Conservation (phyloP, 2,888 invertebrate genomes). For the Siphlonurus alternatus region DNA sequence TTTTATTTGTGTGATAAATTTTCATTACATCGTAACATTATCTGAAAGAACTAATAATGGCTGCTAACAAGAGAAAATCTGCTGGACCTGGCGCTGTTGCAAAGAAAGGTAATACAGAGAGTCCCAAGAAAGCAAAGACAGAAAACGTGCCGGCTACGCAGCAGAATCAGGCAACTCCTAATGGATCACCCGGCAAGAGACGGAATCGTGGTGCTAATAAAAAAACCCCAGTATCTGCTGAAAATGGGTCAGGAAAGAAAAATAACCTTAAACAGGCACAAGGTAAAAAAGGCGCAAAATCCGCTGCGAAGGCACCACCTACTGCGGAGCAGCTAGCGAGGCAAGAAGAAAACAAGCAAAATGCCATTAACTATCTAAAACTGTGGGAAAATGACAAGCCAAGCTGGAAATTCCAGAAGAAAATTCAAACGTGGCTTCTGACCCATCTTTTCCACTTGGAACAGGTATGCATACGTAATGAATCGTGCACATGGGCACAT, state of each 20-base stretch:
- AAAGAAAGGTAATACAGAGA: neutral
- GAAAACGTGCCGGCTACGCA: neutral
- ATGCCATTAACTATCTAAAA: constrained; percentile 27
- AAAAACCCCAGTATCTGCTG: neutral
- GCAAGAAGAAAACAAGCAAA: constrained; percentile 39
- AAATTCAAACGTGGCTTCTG: constrained; percentile 29
- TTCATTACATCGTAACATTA: neutral
- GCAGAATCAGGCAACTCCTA: neutral
- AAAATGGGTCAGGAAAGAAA: neutral
- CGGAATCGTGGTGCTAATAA: too few relatives aligned
- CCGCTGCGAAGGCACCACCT: neutral
- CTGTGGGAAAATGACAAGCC: constrained; percentile 52
- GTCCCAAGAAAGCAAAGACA: neutral
- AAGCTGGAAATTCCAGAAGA: constrained; percentile 72
- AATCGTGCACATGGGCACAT: constrained; percentile 5
- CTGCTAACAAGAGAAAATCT: neutral
- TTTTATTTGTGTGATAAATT: neutral
- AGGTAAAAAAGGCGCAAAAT: neutral
- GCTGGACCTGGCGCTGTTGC: too few relatives aligned
- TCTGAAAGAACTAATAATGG: neutral
- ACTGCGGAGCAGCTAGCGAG: constrained; percentile 43
- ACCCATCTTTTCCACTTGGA: neutral
- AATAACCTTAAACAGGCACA: neutral
- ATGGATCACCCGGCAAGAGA: neutral
- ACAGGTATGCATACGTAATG: neutral